Evolutionary conservation across 2,888 invertebrate genomes (phyloP).

Genomic region (Odontomyia ornata): DNA sequence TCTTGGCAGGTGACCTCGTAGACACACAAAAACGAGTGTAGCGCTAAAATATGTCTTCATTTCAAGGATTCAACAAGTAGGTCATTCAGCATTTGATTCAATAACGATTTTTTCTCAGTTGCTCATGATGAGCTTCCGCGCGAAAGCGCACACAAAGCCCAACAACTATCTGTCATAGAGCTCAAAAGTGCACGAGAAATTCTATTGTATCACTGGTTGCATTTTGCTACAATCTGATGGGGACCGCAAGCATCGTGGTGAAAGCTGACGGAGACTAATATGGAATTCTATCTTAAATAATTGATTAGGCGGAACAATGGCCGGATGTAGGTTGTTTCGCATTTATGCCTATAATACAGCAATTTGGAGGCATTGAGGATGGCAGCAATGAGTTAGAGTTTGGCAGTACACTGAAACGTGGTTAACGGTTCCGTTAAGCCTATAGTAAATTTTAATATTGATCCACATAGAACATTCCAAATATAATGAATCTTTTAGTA

Average conservation of each 20-base stretch:
- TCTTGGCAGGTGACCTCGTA: too few relatives aligned
- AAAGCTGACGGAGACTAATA: background rate
- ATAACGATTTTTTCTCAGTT: background rate
- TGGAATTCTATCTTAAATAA: background rate
- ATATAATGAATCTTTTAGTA: too few relatives aligned
- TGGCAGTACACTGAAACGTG: too few relatives aligned
- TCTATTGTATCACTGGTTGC: constrained; percentile 11
- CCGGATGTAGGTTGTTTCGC: too few relatives aligned
- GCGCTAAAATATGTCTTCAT: background rate
- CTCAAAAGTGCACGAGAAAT: background rate
- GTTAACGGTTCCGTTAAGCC: too few relatives aligned
- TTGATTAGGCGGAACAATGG: background rate
- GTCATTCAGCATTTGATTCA: constrained; percentile 5
- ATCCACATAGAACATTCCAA: too few relatives aligned
- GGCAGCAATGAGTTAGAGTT: too few relatives aligned
- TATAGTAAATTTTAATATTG: too few relatives aligned
- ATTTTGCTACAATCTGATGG: background rate
- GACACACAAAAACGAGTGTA: too few relatives aligned
- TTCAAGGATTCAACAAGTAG: constrained; percentile 25
- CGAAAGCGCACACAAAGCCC: background rate
- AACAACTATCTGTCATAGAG: background rate
- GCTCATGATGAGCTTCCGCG: constrained; percentile 13
- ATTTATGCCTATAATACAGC: too few relatives aligned
- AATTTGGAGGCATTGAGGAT: too few relatives aligned
- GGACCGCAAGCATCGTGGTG: background rate